Base-by-base conservation (phyloP, 2,888 invertebrate genomes). In the Eristalis tenax region DNA sequence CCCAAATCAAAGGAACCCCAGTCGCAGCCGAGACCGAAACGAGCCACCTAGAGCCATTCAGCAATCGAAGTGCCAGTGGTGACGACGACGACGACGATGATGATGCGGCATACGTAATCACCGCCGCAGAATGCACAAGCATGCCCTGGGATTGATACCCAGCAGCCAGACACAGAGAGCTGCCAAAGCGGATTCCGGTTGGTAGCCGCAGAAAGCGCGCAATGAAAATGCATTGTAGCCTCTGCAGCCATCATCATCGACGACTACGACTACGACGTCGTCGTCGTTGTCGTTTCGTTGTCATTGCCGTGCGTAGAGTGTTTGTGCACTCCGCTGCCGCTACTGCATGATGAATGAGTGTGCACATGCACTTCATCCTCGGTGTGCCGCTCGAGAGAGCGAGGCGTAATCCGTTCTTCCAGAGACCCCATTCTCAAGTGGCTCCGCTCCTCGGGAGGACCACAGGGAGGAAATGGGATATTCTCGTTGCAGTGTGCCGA, bases 381-480 rank as follows among this genome's bases (percentile, higher is more conserved):
- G 26, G 64, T 81, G 74, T 70, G 82, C 86, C 78, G 75, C 86
- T 82, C 79, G 78, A 79, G 75, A 75, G 75, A 82, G 75, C 75
- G 75, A 82, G 82, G 75, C 82, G 86, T 82, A 82, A 86, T 82
- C 78, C 86, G 86, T 86, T 86, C 78, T 82, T 75, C 75, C 75
- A 82, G 70, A 82, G 78, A 82, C 82, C 82, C 82, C 43, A 35
- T 66, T 82, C 78, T 86, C 78, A 79, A 86, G 86, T 86, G 75
- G 64, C 61, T 82, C 82, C 63, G 65, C 59, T 32, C 32, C 40
- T 74, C 38, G 50, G 59, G 59, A 59, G 59, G 59, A 23, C 59
- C 26, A 59, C 26, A 18, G 26, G 26, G 59, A 59, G 59, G 59
- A 59, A 59, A 59, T 59, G 59, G 59, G 59, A 59, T 59, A 59